These are phyloP conservation scores for Eupithecia dodoneata DNA, from an alignment of 2,888 invertebrate genomes.

Conservation along the genomic window DNA sequence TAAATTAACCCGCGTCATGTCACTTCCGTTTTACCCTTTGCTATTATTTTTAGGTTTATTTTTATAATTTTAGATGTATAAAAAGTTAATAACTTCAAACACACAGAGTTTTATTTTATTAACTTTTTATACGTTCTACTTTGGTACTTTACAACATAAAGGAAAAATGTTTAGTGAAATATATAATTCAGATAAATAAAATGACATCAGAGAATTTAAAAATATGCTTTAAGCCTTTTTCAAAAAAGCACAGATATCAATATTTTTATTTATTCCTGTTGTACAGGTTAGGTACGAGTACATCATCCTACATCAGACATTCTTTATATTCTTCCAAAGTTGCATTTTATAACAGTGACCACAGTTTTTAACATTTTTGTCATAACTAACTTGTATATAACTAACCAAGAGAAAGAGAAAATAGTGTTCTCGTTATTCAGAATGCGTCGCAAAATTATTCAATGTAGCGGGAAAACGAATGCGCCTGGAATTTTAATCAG, in stretches of 20 bases:
- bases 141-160: too few species aligned
- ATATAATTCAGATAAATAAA: too few species aligned
- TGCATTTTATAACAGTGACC: background rate
- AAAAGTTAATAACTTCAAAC: background rate
- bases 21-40: conserved; percentile 64
- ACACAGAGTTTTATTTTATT: too few species aligned
- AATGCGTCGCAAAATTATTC: conserved; percentile 64
- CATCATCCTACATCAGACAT: background rate
- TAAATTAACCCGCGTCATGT: conserved; percentile 71
- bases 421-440: conserved; percentile 56
- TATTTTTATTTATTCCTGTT: too few species aligned
- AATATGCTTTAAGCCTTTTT: too few species aligned
- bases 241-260: too few species aligned
- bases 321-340: background rate
- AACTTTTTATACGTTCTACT: too few species aligned
- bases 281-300: too few species aligned
- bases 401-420: conserved; percentile 55
- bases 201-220: too few species aligned
- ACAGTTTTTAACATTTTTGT: background rate
- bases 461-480: conserved; percentile 60
- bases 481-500: conserved; percentile 61
- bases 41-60: conserved; percentile 31
- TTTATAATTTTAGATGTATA: background rate
- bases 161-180: too few species aligned
- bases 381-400: background rate